phyloP scores from a whole-genome alignment of 1,140 invertebrate species.

The Vanessa atalanta region DNA sequence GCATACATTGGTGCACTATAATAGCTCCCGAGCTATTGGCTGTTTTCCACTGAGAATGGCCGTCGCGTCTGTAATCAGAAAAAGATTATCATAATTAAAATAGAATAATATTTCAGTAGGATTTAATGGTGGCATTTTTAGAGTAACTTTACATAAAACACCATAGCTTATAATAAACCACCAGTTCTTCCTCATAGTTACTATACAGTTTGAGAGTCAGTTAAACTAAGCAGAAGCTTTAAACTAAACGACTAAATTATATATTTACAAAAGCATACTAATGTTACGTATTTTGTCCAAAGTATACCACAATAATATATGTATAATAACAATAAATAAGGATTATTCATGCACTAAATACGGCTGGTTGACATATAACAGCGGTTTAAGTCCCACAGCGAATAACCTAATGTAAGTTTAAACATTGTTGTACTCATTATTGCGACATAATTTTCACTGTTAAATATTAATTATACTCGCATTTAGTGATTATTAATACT shows the following conservation, averaged over 20 bases:
- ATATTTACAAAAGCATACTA: background rate
- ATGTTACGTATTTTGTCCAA: background rate
- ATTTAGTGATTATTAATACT: background rate
- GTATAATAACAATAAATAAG: conserved; percentile 22
- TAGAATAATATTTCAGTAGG: too few relatives aligned
- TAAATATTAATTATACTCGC: conserved; percentile 7
- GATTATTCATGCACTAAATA: conserved; percentile 25
- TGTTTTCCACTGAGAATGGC: too few relatives aligned
- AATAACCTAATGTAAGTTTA: conserved; percentile 28
- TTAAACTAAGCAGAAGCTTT: too few relatives aligned
- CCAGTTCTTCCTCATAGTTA: too few relatives aligned
- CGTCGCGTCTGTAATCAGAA: too few relatives aligned
- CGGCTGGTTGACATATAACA: conserved; percentile 27
- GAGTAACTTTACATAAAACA: too few relatives aligned
- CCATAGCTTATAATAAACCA: too few relatives aligned
- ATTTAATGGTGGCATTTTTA: too few relatives aligned
- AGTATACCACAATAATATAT: conserved; percentile 10
- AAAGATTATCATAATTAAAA: too few relatives aligned
- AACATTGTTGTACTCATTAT: conserved; percentile 29
- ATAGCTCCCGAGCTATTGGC: too few relatives aligned
- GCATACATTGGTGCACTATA: too few relatives aligned
- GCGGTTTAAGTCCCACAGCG: conserved; percentile 25
- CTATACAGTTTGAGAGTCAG: too few relatives aligned
- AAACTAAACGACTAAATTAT: background rate
- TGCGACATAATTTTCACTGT: conserved; percentile 21